Evolutionary conservation across 2,888 invertebrate species (phyloP), one percentile per base, ranked within the genome.

Genomic region (Oscheius myriophilus): DNA sequence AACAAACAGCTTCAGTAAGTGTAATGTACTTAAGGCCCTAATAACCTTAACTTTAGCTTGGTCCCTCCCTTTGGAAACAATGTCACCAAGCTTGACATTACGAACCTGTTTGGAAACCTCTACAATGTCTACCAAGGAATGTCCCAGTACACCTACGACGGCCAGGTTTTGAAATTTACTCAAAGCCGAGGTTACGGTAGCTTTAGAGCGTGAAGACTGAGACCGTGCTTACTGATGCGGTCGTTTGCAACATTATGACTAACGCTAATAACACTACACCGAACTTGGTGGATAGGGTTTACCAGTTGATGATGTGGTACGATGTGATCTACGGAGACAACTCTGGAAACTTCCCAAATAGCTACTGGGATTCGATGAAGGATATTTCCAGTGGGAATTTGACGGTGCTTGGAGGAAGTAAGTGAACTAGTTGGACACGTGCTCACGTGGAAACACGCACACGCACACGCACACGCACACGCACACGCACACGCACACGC

Each of bases 81-180:
- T 12, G 73, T 75, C 0, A 78, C 75, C 2, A 78, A 78, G 62
- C 68, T 77, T 2, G 81, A 81, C 52, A 78, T 79, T 46, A 82
- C 71, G 41, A 82, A 83, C 61, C 80, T 82, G 51, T 76, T 82
- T 43, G 79, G 73, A 0, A 81, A 78, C 59, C 33, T 83, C 14
- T 82, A 76, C 70, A 73, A 75, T 53, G 69, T 70, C 18, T 82
- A 75, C 66, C 83, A 83, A 70, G 82, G 82, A 61, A 82, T 82
- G 76, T 80, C 80, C n/a, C 83, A 83, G 52, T 83, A 83, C 63
- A 82, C 83, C 4, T 83, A 80, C 51, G 83, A 83, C 62, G 81
- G 79, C 66, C 71, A 73, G 72, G 83, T 82, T 59, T 42, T 2
- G 14, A 14, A 4, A 9, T 55, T 69, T 9, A 16, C 16, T 16